Percentiles rank a stretch among this genome's conserved stretches.
Evolutionary conservation across 2,888 invertebrate genomes (phyloP).

Genomic region (Melolontha melolontha): DNA sequence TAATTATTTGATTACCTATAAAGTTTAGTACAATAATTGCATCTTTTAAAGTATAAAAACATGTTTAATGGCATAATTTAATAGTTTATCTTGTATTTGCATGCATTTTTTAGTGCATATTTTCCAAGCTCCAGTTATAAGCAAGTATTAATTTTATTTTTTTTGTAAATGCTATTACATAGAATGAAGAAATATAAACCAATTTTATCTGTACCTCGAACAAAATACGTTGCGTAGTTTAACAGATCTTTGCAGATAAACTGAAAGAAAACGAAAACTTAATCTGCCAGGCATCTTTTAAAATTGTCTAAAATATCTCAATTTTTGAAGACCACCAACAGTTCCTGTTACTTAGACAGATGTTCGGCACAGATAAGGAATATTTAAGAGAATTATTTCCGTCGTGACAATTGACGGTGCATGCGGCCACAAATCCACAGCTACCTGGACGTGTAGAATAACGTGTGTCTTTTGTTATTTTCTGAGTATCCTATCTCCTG

Average conservation of each 20-base stretch:
- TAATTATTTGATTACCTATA: too few relatives aligned
- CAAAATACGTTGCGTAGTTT: neutral
- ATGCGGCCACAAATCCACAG: conserved; percentile 39
- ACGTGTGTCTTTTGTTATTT: conserved; percentile 38
- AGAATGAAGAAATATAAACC: too few relatives aligned
- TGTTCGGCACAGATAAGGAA: conserved; percentile 43
- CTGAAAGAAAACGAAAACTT: neutral
- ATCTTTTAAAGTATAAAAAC: too few relatives aligned
- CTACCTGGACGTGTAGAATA: conserved; percentile 38
- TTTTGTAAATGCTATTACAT: too few relatives aligned
- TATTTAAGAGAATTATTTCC: conserved; percentile 42
- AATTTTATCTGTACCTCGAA: neutral
- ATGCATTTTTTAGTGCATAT: too few relatives aligned
- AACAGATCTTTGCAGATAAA: conserved; percentile 19
- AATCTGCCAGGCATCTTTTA: conserved; percentile 30
- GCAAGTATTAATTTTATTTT: too few relatives aligned
- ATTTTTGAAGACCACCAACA: conserved; percentile 39
- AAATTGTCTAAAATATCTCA: conserved; percentile 38
- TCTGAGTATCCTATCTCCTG: neutral
- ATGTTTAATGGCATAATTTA: too few relatives aligned
- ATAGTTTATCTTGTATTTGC: too few relatives aligned
- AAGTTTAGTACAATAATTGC: too few relatives aligned
- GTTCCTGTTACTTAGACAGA: conserved; percentile 41
- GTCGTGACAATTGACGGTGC: conserved; percentile 43
- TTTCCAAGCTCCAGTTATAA: too few relatives aligned